Conservation (phyloP, 2,113 vertebrate genomes). For the Holacanthus passer region DNA sequence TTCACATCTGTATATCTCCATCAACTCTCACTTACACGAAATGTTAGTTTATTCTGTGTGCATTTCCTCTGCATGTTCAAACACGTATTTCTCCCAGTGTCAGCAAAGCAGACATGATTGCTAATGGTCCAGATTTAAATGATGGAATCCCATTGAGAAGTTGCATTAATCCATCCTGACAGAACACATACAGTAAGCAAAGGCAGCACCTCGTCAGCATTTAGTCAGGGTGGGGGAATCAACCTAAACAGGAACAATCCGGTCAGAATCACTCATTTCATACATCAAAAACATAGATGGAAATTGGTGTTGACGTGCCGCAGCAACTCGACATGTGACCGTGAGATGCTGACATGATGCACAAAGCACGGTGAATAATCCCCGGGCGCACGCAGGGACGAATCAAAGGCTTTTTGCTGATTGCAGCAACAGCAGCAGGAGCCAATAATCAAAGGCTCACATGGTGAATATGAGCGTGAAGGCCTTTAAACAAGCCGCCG, state of each 20-base stretch:
- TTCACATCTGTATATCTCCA: not conserved
- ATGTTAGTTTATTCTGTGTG: not conserved
- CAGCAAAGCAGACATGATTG: conserved; percentile 7
- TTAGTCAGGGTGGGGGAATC: conserved; percentile 10
- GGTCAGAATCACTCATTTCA: conserved; percentile 36
- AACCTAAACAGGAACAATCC: not conserved
- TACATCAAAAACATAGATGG: not conserved
- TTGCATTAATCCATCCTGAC: conserved; percentile 39
- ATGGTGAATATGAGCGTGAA: not conserved
- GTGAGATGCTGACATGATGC: not conserved
- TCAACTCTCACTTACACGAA: not conserved
- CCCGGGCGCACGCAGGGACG: not conserved
- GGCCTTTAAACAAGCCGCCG: not conserved
- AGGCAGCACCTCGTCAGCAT: conserved; percentile 34
- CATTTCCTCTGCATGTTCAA: conserved; percentile 20
- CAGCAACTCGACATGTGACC: not conserved
- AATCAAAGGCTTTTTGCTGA: not conserved
- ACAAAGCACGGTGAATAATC: not conserved
- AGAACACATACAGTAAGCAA: not conserved
- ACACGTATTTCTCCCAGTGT: not conserved
- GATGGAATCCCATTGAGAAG: conserved; percentile 1
- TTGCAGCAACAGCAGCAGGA: not conserved
- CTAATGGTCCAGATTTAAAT: conserved; percentile 9
- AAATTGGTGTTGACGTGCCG: not conserved
- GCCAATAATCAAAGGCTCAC: conserved; percentile 1